Percentiles rank a stretch among this genome's conserved stretches.
Conservation (phyloP, 2,113 vertebrate species). For the Labeo catla region DNA sequence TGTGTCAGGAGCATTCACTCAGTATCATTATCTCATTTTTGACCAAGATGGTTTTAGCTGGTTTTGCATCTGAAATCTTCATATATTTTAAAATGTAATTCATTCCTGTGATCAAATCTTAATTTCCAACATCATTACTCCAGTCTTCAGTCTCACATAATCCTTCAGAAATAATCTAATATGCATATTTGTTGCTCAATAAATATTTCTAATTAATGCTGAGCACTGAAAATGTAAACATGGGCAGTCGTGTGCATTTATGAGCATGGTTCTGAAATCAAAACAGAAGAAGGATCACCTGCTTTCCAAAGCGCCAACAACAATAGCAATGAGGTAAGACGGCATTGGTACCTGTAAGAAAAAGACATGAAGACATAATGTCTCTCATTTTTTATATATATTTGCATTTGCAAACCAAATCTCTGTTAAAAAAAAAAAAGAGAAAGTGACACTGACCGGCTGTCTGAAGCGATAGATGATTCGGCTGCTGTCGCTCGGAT, state of each 20-base stretch:
- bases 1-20: no score
- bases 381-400: background rate
- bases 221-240: background rate
- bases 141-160: no score
- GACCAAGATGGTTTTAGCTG: no score
- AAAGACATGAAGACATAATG: background rate
- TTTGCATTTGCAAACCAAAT: background rate
- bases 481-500: constrained; percentile 80
- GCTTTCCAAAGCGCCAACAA: constrained; percentile 93
- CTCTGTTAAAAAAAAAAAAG: background rate
- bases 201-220: background rate
- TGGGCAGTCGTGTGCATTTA: background rate
- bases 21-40: no score
- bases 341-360: constrained; percentile 89
- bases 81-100: no score
- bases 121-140: no score
- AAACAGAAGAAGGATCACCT: constrained; percentile 74
- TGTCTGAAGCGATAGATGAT: constrained; percentile 88
- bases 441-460: constrained; percentile 73
- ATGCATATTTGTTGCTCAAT: no score
- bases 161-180: no score
- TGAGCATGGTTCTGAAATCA: background rate
- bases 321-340: constrained; percentile 92
- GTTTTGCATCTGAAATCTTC: no score
- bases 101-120: no score